Base-by-base conservation (phyloP, 2,797 vertebrate genomes). In the Mastacembelus armatus region DNA sequence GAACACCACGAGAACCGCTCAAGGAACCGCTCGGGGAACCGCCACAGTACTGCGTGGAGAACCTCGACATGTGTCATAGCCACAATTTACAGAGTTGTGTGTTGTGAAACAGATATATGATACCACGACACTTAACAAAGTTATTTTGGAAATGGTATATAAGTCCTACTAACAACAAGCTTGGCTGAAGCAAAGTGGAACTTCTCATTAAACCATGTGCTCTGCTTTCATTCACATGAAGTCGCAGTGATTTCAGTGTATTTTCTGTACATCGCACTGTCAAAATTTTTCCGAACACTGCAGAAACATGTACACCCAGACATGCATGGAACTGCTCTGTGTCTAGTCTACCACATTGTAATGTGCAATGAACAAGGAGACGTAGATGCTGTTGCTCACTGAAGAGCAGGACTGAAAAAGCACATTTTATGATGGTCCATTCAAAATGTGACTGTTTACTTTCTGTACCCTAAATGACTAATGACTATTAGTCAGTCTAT, bases 81-180 rank as follows among this genome's bases (percentile, higher is more conserved):
- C 93, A 88, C 93, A 93, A 88, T 93, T 93, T 92, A 93, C 92
- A 82, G 88, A 94, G 87, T 72, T 88, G 89, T 90, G 91, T 91
- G 90, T 91, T 90, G 90, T 89, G 90, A 91, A 91, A 90, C 89
- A 91, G 91, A 93, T 89, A 92, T 87, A 90, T 77, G 90, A 91
- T 86, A 88, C 89, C 85, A 72, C 77, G 78, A 88, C 85, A 89
- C 89, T 90, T 90, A 84, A 84, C 81, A 83, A 85, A 90, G 91
- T 92, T 94, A 93, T 94, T 94, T 91, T 92, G 86, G 88, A 92
- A 89, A 88, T 65, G 63, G 82, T 83, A 78, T 72, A 88, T 79
- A 76, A 77, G 70, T 50, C 63, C 54, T 66, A 70, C 69, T 38
- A 50, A 74, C 78, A 69, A 77, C 12, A 49, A 72, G 70, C 77